Conservation (phyloP, 2,113 vertebrate species). For the Columba livia region DNA sequence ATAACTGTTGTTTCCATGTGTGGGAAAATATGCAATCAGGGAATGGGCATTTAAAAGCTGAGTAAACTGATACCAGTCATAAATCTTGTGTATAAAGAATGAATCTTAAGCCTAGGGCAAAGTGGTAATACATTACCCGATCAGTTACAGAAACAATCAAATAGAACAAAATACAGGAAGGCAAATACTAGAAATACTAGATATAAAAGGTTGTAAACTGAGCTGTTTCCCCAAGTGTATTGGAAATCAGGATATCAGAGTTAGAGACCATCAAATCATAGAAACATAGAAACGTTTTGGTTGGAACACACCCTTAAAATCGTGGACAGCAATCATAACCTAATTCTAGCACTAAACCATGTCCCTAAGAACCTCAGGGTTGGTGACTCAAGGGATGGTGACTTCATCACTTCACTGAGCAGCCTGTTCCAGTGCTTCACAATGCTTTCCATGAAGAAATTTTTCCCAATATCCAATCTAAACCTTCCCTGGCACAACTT, state of each 20-base stretch:
- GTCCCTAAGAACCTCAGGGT: no score
- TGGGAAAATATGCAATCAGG: background rate
- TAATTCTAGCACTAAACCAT: no score
- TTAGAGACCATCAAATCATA: background rate
- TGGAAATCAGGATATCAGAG: background rate
- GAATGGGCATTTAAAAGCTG: background rate
- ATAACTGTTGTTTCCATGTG: background rate
- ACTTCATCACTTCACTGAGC: no score
- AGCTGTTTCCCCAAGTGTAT: background rate
- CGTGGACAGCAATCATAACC: no score
- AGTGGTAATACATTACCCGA: background rate
- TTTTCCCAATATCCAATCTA: no score
- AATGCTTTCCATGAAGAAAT: no score
- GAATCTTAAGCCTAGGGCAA: background rate
- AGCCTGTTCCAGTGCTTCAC: no score
- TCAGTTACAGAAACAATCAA: background rate
- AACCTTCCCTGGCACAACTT: no score
- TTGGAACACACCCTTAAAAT: no score
- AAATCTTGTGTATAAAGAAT: background rate
- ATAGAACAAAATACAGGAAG: background rate
- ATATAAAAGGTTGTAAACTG: background rate
- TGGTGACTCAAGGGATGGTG: no score
- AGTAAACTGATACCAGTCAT: conserved; percentile 13
- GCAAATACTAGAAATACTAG: background rate
- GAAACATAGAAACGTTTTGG: no score